phyloP scores from a whole-genome alignment of 64 coral and sea anemone genomes.

The Montipora foliosa region DNA sequence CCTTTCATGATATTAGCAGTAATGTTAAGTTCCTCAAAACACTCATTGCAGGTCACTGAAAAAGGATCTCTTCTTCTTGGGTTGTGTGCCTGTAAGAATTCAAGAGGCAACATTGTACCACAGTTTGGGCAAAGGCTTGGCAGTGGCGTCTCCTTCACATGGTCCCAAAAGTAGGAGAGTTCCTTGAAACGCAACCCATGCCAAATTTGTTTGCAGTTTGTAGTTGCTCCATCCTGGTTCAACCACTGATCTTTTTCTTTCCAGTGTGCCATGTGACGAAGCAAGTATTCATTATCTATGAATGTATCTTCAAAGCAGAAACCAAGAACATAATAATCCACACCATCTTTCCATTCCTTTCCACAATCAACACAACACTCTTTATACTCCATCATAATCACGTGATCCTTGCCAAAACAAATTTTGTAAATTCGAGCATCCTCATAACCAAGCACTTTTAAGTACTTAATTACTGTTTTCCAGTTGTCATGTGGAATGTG shows the following conservation, averaged over 20 bases:
- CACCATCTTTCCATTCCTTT: conserved; percentile 29
- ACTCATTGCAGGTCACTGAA: no score
- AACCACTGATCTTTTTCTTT: conserved; percentile 36
- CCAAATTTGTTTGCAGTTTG: conserved; percentile 15
- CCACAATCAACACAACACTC: conserved; percentile 21
- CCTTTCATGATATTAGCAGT: conserved; percentile 12
- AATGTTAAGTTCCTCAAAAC: no score
- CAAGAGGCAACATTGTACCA: no score
- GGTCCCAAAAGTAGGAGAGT: conserved; percentile 10
- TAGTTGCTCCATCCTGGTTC: background rate
- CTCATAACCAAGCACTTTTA: conserved; percentile 29
- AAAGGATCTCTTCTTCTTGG: no score
- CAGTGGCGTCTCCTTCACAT: no score
- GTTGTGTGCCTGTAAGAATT: no score
- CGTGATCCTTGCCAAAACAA: conserved; percentile 34
- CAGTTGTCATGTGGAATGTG: conserved; percentile 20
- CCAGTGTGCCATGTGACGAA: conserved; percentile 41
- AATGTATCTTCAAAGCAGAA: conserved; percentile 29
- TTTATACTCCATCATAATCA: conserved; percentile 20
- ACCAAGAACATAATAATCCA: conserved; percentile 38
- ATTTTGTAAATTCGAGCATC: conserved; percentile 29
- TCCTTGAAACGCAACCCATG: conserved; percentile 42
- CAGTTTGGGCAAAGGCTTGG: background rate
- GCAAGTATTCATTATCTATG: background rate
- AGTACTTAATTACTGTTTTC: conserved; percentile 8